Conservation (phyloP, 2,113 vertebrate genomes). For the Columba janthina region DNA sequence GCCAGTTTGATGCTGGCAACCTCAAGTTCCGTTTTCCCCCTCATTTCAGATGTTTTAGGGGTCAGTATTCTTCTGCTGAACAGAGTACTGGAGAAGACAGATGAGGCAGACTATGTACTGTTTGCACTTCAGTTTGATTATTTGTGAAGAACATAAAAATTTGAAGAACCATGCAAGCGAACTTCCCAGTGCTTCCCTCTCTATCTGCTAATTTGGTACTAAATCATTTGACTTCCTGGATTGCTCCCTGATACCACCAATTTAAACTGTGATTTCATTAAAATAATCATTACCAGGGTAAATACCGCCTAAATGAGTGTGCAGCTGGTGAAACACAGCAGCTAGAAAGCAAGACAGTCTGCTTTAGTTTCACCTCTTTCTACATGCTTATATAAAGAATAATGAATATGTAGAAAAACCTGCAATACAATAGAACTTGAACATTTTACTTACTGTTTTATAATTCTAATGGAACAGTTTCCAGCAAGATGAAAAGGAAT, state of each 20-base stretch:
- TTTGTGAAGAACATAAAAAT: not conserved
- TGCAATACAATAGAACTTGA: not conserved
- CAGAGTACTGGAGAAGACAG: not conserved
- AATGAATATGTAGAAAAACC: conserved; percentile 20
- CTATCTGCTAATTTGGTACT: not conserved
- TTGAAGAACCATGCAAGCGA: not conserved
- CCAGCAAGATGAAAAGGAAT: conserved; percentile 5
- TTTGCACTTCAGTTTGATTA: not conserved
- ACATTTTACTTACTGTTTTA: not conserved
- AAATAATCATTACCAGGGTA: conserved; percentile 29
- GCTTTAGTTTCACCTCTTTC: not conserved
- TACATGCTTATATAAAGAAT: not conserved
- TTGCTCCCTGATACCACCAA: conserved; percentile 10
- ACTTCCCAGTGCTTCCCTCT: not conserved
- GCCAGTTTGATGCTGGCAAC: not conserved
- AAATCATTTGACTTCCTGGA: not conserved
- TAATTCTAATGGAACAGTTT: not conserved
- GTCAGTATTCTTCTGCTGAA: not conserved
- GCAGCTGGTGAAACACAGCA: conserved; percentile 16
- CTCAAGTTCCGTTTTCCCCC: not conserved
- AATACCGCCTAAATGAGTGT: not conserved
- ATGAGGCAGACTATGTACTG: not conserved
- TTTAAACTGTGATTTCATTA: conserved; percentile 34
- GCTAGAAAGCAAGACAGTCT: not conserved
- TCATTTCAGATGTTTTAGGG: not conserved